Evolutionary conservation across 2,113 vertebrate species (phyloP), one percentile per base, ranked within the genome.

Genomic region (Crotalus tigris): DNA sequence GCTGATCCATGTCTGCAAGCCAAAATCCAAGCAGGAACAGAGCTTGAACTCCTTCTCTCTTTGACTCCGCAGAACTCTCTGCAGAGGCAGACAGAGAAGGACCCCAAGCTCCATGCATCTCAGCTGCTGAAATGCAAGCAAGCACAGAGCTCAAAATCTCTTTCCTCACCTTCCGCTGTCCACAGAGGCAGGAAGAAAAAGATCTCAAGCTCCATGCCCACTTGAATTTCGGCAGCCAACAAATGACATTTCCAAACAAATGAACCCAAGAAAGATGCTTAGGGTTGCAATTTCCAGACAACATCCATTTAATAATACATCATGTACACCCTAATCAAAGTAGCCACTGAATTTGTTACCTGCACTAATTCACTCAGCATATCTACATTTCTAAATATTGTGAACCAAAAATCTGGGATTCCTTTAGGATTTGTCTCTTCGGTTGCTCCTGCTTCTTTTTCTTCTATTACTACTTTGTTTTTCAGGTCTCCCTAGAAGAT

Each of bases 341-440:
- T 4, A 64, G 39, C 69, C 58, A 46, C 39, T 51, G 21, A 86
- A 49, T 4, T 75, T 95, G 24, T 97, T 96, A 99, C 99, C 98
- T 99, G 99, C 49, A 99, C 98, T 97, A 99, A 97, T 96, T 99
- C 99, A 91, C 98, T 99, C 92, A 99, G 98, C 99, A 99, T 99
- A 95, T 99, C 99, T 95, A 99, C 99, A 4, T 98, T 99, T 96
- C 98, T 99, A 95, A 99, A 99, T 96, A 99, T 98, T 88, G 99
- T 99, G 75, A 99, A 98, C 99, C 99, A 99, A 97, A 99, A 99
- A 94, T 99, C 99, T 0, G 99, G 99, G 90, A 99, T 99, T 95
- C 99, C 99, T 97, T 98, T 99, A 54, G 98, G 97, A 93, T 98
- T 98, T 90, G 98, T 97, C 92, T 98, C 98, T 94, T 98, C 98